Evolutionary conservation across 2,113 vertebrate species (phyloP).

Genomic region (Pantherophis guttatus): DNA sequence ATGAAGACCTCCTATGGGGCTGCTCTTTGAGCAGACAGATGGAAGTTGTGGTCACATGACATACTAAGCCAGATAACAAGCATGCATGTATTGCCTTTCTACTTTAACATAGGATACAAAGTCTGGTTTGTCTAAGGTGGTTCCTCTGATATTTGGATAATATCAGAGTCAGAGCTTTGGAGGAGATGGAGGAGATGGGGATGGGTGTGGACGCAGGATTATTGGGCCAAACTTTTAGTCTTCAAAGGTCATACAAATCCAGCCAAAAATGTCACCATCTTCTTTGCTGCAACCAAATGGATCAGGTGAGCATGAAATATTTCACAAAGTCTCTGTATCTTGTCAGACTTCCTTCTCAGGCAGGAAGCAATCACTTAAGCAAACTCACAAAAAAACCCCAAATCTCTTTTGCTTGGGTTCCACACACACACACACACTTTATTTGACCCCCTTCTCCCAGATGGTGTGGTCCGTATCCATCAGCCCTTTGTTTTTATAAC

Average conservation of each 20-base stretch:
- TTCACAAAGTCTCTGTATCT: not conserved
- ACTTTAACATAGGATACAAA: not conserved
- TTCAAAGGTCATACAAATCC: not conserved
- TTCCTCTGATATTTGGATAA: not conserved
- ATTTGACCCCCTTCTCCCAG: not conserved
- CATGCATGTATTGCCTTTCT: not conserved
- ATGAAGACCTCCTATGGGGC: not conserved
- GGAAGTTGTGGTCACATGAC: not conserved
- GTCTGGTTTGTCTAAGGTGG: not conserved
- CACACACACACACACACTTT: not conserved
- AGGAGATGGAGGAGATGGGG: not conserved
- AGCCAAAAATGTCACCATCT: not conserved
- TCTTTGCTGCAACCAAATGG: not conserved
- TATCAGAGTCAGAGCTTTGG: not conserved
- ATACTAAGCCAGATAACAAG: not conserved
- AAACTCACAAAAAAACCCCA: not conserved
- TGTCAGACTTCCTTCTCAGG: not conserved
- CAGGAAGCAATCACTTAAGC: not conserved
- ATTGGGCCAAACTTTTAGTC: not conserved
- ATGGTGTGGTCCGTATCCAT: not conserved
- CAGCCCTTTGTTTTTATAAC: not conserved
- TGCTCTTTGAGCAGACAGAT: not conserved
- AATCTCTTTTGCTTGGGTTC: not conserved
- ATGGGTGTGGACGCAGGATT: not conserved
- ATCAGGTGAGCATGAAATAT: not conserved